Percentiles rank a stretch among this genome's conserved stretches.
Conservation (phyloP, 2,797 vertebrate genomes). For the Pachyuromys duprasi region DNA sequence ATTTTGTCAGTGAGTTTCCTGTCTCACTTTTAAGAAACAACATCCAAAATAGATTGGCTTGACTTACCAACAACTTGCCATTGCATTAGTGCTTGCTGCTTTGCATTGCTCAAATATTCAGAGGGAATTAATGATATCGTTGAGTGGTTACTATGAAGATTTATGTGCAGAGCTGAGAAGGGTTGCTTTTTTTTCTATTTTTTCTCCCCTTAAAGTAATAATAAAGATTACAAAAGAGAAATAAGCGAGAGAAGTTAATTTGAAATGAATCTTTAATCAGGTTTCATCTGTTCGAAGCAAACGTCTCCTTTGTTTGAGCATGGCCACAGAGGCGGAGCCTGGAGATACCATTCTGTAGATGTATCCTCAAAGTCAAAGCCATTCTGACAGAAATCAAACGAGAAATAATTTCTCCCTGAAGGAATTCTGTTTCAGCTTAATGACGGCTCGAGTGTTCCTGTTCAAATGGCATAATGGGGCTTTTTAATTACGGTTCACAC, state of each 20-base stretch:
- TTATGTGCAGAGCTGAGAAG: conserved; percentile 84
- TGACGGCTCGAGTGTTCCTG: conserved; percentile 85
- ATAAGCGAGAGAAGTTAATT: conserved; percentile 85
- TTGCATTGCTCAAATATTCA: conserved; percentile 74
- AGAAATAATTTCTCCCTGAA: conserved; percentile 90
- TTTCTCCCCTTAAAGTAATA: conserved; percentile 83
- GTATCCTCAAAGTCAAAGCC: conserved; percentile 87
- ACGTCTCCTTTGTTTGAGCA: conserved; percentile 85
- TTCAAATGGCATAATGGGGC: conserved; percentile 83
- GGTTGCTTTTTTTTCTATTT: conserved; percentile 55
- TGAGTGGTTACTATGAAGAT: conserved; percentile 86
- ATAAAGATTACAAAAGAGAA: conserved; percentile 86
- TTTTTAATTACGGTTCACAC: conserved; percentile 79
- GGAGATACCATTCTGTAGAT: conserved; percentile 84
- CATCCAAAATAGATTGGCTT: conserved; percentile 78
- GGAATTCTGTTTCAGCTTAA: conserved; percentile 87
- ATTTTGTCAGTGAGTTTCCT: not conserved
- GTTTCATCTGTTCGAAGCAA: conserved; percentile 84
- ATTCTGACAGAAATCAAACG: conserved; percentile 88
- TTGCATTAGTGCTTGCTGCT: conserved; percentile 79
- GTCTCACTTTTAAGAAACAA: conserved; percentile 47
- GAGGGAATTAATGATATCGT: conserved; percentile 85
- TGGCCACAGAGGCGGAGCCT: conserved; percentile 82
- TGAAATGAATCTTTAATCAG: conserved; percentile 87
- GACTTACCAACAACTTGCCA: conserved; percentile 84